Conservation (phyloP, 2,888 invertebrate genomes). For the Plagiodera versicolora region DNA sequence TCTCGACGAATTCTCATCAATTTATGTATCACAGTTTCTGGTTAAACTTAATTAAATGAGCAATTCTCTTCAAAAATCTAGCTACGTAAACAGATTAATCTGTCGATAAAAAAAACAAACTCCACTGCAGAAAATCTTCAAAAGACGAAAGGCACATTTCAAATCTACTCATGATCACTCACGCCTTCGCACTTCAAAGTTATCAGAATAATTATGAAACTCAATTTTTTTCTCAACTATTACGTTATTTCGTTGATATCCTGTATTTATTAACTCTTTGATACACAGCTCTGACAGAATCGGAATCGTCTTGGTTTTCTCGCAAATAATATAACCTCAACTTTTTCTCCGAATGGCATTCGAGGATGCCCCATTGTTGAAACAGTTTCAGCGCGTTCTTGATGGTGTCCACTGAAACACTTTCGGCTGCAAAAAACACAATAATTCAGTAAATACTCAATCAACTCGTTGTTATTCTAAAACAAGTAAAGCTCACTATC, state of each 20-base stretch:
- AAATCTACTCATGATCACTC: too few species aligned
- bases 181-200: background rate
- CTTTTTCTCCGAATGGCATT: constrained; percentile 56
- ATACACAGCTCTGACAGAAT: constrained; percentile 44
- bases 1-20: constrained; percentile 24
- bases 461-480: too few species aligned
- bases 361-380: constrained; percentile 79
- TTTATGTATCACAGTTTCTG: constrained; percentile 38
- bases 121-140: too few species aligned
- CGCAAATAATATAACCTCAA: constrained; percentile 49
- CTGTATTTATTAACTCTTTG: constrained; percentile 48
- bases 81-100: constrained; percentile 19
- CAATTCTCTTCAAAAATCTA: constrained; percentile 19
- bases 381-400: constrained; percentile 81
- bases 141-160: too few species aligned
- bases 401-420: constrained; percentile 83
- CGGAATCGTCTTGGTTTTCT: constrained; percentile 47
- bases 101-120: constrained; percentile 20
- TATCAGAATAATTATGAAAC: too few species aligned
- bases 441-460: background rate
- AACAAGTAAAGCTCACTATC: too few species aligned
- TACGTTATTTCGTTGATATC: constrained; percentile 15
- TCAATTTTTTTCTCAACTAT: too few species aligned
- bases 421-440: constrained; percentile 71
- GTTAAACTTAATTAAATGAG: constrained; percentile 25